Evolutionary conservation across 2,888 invertebrate genomes (phyloP), one percentile per base, ranked within the genome.

Genomic region (Caenorhabditis sp.): DNA sequence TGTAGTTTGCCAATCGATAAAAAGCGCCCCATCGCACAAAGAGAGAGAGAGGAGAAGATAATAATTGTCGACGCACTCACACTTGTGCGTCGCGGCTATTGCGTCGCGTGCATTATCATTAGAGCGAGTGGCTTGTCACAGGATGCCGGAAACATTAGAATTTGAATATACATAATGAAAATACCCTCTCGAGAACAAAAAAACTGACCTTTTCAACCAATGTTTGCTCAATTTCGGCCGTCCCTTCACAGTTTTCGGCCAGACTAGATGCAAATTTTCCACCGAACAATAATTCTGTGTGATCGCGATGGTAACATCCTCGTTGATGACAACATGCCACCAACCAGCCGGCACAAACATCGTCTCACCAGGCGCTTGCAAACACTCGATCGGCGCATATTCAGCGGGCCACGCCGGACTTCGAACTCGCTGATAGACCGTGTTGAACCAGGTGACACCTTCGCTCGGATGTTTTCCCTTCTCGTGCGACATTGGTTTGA

Each of bases 271-370:
- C 88, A 99, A 96, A 90, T 99, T 99, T 0, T 95, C 94, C 74
- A 92, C 91, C 82, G 96, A 95, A 88, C 89, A 89, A 89, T 97
- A 99, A 89, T 99, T 99, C 88, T 99, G 99, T 0, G 99, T 99
- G 19, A 99, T 93, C 14, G 99, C 99, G 58, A 99, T 93, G 0
- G 99, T 97, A 77, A 93, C 92, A 86, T 97, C 96, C 74, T 99
- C 90, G 89, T 99, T 99, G 36, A 99, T 91, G 17, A 99, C 99
- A 23, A 99, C 99, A 89, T 99, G 99, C 99, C 99, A 99, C 97
- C 97, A 99, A 12, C 99, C 99, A 21, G 81, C 71, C 8, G 86
- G 86, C 17, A 86, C 84, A 62, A 86, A 86, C 82, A 86, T 84
- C 10, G 82, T 78, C 53, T 86, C 86, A 21, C 86, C 86, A 4